Evolutionary conservation across 2,888 invertebrate species (phyloP), one percentile per base, ranked within the genome.

Genomic region (Horisme vitalbata): DNA sequence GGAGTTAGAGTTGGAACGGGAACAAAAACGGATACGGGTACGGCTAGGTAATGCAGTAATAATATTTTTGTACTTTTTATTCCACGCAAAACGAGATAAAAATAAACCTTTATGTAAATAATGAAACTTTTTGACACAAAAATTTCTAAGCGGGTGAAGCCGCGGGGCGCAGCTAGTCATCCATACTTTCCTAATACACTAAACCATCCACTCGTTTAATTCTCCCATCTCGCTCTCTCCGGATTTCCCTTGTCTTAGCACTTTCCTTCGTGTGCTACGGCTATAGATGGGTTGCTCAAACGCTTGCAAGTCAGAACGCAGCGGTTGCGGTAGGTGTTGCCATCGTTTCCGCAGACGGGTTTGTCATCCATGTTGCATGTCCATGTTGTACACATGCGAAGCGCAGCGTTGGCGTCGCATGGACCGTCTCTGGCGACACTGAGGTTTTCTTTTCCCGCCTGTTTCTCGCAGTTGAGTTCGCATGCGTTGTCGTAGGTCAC

Each of bases 401-500:
- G 3, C 2, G 12, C 31, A 1, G 18, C 32, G 2, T 4, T 11
- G 3, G 1, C 9, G n/a, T n/a, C n/a, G 32, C 32, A 32, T 11
- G 20, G 11, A 4, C 32, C 32, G 1, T 10, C 3, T 6, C 7
- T 32, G 4, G 9, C 32, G 2, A 32, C 20, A 3, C 10, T 32
- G 6, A 32, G 32, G 3, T 32, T 11, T 14, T 6, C 20, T 18
- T 32, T 32, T 0, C 7, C 10, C 3, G 41, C 12, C 6, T 32
- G 34, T 6, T 39, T 46, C 12, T 41, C 50, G 9, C 66, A 66
- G 18, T 58, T 31, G 0, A 65, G 18, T 1, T 23, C 11, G 18
- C 66, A 66, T 11, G 30, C 26, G 73, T 92, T 94, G 56, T 82
- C 80, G 77, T 95, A 95, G 0, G 93, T 93, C 44, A 88, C 82